Evolutionary conservation across 2,797 vertebrate species (phyloP).

Genomic region (Clarias laeviceps): DNA sequence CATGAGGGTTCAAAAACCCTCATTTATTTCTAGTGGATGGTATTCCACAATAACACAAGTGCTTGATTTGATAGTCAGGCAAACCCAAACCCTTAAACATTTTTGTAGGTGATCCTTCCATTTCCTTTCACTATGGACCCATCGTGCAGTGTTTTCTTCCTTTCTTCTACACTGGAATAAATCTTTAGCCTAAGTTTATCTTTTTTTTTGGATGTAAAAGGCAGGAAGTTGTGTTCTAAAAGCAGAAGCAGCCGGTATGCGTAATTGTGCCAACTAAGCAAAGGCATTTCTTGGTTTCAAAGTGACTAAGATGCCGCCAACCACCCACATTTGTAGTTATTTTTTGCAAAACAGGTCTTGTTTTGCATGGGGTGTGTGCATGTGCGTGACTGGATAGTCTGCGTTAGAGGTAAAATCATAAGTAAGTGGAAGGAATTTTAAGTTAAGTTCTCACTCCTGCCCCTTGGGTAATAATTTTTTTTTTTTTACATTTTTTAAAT

Average conservation of each 20-base stretch:
- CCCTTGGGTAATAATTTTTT: not conserved
- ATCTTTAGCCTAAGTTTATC: slow-evolving; percentile 17
- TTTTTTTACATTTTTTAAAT: too few species aligned
- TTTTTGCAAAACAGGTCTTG: slow-evolving; percentile 35
- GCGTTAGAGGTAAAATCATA: not conserved
- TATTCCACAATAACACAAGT: not conserved
- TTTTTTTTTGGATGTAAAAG: slow-evolving; percentile 5
- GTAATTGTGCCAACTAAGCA: slow-evolving; percentile 33
- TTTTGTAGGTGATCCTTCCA: not conserved
- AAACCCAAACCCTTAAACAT: not conserved
- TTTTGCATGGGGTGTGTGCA: slow-evolving; percentile 23
- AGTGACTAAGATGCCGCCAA: slow-evolving; percentile 32
- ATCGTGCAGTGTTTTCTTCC: not conserved
- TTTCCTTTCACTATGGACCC: not conserved
- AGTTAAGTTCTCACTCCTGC: slow-evolving; percentile 1
- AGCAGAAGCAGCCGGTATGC: slow-evolving; percentile 9
- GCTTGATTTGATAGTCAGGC: not conserved
- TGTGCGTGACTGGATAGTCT: slow-evolving; percentile 10
- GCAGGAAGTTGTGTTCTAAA: slow-evolving; percentile 40
- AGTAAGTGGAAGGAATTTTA: not conserved
- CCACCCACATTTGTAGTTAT: slow-evolving; percentile 46
- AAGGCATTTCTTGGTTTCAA: slow-evolving; percentile 38
- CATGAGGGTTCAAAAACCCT: not conserved
- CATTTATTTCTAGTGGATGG: not conserved
- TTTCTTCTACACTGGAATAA: slow-evolving; percentile 21